Evolutionary conservation across 2,888 invertebrate genomes (phyloP).

Genomic region (Drosophila flavopinicola): DNA sequence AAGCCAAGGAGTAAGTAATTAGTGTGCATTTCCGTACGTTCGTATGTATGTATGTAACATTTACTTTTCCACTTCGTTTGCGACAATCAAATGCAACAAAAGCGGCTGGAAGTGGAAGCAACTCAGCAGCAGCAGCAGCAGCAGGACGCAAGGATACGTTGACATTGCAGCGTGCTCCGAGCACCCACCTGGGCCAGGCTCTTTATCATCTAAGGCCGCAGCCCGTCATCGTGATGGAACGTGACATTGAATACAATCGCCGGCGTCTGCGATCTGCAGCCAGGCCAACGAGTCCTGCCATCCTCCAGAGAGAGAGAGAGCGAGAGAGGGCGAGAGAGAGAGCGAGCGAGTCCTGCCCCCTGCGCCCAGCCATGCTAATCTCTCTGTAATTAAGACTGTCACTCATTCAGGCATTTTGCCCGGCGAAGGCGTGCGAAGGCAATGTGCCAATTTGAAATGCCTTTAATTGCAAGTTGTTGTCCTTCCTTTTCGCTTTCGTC

Average conservation of each 20-base stretch:
- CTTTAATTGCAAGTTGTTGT: slow-evolving; percentile 50
- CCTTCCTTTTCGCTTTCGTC: not conserved
- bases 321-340: too few relatives aligned
- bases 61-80: slow-evolving; percentile 78
- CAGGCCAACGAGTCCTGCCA: not conserved
- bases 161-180: too few relatives aligned
- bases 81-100: slow-evolving; percentile 76
- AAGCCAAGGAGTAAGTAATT: slow-evolving; percentile 70
- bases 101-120: slow-evolving; percentile 42
- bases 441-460: slow-evolving; percentile 57
- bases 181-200: slow-evolving; percentile 14
- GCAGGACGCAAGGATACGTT: not conserved
- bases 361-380: slow-evolving; percentile 62
- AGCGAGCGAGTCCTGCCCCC: not conserved
- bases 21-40: slow-evolving; percentile 71
- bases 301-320: too few relatives aligned
- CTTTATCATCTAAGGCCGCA: slow-evolving; percentile 40
- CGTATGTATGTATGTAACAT: slow-evolving; percentile 51
- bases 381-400: slow-evolving; percentile 75
- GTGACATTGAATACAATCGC: slow-evolving; percentile 68
- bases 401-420: slow-evolving; percentile 56
- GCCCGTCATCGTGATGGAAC: slow-evolving; percentile 49
- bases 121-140: not conserved
- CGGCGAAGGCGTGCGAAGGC: slow-evolving; percentile 32
- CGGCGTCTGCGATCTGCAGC: slow-evolving; percentile 19